phyloP scores from a whole-genome alignment of 1,140 invertebrate genomes.

The Drosophila lacertosa region DNA sequence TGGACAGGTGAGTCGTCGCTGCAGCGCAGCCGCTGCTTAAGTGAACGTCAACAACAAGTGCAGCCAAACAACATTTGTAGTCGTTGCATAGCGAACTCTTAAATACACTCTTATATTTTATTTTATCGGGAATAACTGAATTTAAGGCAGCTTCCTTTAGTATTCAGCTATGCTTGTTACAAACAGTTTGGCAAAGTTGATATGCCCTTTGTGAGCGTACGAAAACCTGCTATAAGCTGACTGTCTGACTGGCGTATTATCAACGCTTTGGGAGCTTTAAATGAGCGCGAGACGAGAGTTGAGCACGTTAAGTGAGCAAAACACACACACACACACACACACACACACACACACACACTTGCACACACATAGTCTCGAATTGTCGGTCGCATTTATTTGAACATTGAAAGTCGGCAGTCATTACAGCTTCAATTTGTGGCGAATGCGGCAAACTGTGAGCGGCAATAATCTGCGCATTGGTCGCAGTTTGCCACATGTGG shows the following conservation, averaged over 20 bases:
- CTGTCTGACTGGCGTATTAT: constrained; percentile 69
- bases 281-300: constrained; percentile 66
- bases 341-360: constrained; percentile 1
- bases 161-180: not conserved
- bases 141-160: too few relatives aligned
- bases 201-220: constrained; percentile 32
- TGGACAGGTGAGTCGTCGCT: constrained; percentile 88
- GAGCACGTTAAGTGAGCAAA: constrained; percentile 64
- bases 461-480: constrained; percentile 55
- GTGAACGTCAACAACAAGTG: constrained; percentile 74
- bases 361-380: constrained; percentile 8
- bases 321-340: constrained; percentile 41
- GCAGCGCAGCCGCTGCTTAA: constrained; percentile 53
- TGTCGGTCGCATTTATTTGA: constrained; percentile 78
- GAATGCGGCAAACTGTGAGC: constrained; percentile 55
- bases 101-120: constrained; percentile 6
- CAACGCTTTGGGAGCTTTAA: constrained; percentile 77
- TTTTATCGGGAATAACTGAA: too few relatives aligned
- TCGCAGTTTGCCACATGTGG: constrained; percentile 74
- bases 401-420: constrained; percentile 80
- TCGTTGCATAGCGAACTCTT: not conserved
- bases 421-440: constrained; percentile 74
- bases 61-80: not conserved
- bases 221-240: constrained; percentile 65
- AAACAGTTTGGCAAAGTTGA: not conserved